Evolutionary conservation across 2,888 invertebrate species (phyloP), one percentile per base, ranked within the genome.

Genomic region (Leptinotarsa haldemani): DNA sequence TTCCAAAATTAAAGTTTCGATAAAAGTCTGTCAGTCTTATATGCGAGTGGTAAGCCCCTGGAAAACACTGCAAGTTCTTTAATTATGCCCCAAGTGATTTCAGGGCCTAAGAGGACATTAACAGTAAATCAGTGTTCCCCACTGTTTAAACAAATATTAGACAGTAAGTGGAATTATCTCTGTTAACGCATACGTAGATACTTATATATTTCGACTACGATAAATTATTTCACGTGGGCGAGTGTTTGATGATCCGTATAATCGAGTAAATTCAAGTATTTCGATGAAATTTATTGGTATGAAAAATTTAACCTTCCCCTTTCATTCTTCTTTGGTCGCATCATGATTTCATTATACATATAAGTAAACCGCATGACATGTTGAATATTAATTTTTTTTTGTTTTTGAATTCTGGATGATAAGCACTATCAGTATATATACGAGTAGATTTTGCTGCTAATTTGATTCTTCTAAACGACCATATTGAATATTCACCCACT

Each of bases 41-140:
- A 40, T 40, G 2, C 40, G 40, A 40, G 40, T 9, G 12, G 9
- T 40, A 50, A 4, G 4, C 4, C 50, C n/a, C 4, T 15, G 16
- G 50, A 15, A 5, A 15, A 50, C 4, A 16, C 50, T n/a, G 50
- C 50, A 50, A 5, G 15, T 50, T 50, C 50, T n/a, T 12, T 40
- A 50, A 50, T 16, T 50, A 16, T 50, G 15, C 50, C n/a, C 50
- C n/a, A 50, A 50, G 50, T 48, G n/a, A 16, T 50, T 15, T 48
- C 3, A 3, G 5, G 15, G 5, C 48, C 15, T 15, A 50, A 16
- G 4, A 50, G 15, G n/a, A 13, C 50, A 50, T 50, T 50, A 50
- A n/a, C 50, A 50, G 50, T 50, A 50, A 50, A 50, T 50, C 50
- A 50, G 50, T 50, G 50, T 50, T 50, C 3, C 48, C 50, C 50